These are phyloP conservation scores for Probosciger aterrimus DNA, from an alignment of 2,113 vertebrate genomes.

Conservation along the genomic window DNA sequence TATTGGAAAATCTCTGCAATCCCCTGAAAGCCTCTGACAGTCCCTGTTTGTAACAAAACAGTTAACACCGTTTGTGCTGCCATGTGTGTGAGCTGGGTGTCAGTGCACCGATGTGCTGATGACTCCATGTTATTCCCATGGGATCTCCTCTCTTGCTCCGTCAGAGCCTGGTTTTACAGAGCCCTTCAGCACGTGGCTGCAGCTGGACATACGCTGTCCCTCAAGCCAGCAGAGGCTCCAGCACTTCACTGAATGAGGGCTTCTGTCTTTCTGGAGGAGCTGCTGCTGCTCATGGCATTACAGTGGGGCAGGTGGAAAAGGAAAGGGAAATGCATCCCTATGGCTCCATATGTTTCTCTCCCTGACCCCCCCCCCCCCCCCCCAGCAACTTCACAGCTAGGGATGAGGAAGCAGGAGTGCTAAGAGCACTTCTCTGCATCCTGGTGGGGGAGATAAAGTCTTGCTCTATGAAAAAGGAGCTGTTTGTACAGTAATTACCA, in stretches of 20 bases:
- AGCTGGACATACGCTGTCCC: neutral
- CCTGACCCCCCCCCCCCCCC: too few species aligned
- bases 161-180: neutral
- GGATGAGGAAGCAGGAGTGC: neutral
- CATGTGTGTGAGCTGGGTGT: neutral
- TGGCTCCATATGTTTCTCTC: neutral
- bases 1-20: neutral
- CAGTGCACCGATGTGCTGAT: neutral
- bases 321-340: neutral
- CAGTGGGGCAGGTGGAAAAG: neutral
- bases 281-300: neutral
- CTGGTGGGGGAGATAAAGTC: neutral
- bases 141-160: neutral
- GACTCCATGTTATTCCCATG: neutral
- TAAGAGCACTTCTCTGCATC: neutral
- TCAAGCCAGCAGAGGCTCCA: neutral
- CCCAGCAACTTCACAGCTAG: neutral
- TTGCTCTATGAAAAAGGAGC: neutral
- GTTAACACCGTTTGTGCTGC: neutral
- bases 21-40: neutral
- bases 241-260: neutral
- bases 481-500: neutral
- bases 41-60: neutral
- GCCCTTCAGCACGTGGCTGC: neutral
- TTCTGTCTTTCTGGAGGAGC: neutral